Evolutionary conservation across 2,797 vertebrate species (phyloP), one percentile per base, ranked within the genome.

Genomic region (Argyrosomus regius): DNA sequence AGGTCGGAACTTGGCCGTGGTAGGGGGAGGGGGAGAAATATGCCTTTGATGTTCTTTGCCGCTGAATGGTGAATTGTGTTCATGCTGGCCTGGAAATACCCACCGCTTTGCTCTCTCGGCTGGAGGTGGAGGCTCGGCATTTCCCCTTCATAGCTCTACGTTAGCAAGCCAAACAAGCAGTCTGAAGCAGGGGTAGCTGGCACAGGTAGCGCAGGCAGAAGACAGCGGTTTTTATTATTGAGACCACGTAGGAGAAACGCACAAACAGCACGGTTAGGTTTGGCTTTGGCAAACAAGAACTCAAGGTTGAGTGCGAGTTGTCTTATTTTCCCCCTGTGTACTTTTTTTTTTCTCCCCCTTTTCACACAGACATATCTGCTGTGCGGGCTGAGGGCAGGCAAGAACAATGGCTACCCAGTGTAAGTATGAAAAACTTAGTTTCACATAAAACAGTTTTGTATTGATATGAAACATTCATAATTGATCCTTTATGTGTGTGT

Each of bases 331-430:
- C 43, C n/a, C 12, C 13, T 60, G 71, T 89, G 45, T 75, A 41
- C 59, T 26, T 57, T 0, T 72, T 78, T 69, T 0, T 70, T 78
- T 66, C 1, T 8, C 7, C 7, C 35, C 35, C 0, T 8, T 49
- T 80, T 31, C 70, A 20, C 48, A 17, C 92, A 96, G 95, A 92
- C 78, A 91, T 87, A 88, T 91, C 93, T 94, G 92, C 92, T 92
- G 88, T 94, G 93, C 94, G 85, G 95, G 89, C 93, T 93, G 94
- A 95, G 93, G 91, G 91, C 91, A 94, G 90, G 85, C 92, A 86
- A 92, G 82, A 92, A 95, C 93, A 91, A 96, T 96, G 96, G 95
- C 96, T 91, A 95, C 95, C 90, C 96, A 96, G 94, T 94, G 96
- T 96, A 78, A 96, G 96, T 95, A 83, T 83, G 46, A 75, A 71